Conservation (phyloP, 2,797 vertebrate genomes). For the Lemur catta region DNA sequence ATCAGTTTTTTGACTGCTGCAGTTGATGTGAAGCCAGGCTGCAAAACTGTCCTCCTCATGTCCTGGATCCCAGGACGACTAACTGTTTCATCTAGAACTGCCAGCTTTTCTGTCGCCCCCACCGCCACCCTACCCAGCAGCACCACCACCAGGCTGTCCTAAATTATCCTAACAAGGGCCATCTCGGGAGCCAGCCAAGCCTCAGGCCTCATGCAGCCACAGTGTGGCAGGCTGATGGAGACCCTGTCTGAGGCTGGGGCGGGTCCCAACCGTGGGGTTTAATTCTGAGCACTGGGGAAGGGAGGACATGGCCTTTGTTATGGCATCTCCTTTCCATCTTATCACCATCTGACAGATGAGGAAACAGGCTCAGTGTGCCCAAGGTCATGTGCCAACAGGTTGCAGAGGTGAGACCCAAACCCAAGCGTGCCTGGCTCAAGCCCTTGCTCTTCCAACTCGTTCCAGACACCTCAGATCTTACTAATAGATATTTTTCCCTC, state of each 20-base stretch:
- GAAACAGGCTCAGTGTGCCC: background rate
- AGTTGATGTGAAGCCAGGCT: background rate
- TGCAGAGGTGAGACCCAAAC: background rate
- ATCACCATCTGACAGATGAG: background rate
- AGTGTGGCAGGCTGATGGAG: background rate
- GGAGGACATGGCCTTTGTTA: background rate
- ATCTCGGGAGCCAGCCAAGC: background rate
- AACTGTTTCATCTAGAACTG: constrained; percentile 42
- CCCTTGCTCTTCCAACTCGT: background rate
- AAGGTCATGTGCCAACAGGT: background rate
- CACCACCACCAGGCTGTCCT: background rate
- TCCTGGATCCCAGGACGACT: constrained; percentile 4
- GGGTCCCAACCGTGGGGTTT: background rate
- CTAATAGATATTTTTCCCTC: too few relatives aligned
- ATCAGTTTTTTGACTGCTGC: constrained; percentile 20
- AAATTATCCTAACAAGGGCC: background rate
- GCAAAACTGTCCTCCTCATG: background rate
- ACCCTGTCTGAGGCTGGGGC: background rate
- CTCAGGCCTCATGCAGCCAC: fast-evolving
- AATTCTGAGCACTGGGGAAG: background rate
- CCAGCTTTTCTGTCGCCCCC: background rate
- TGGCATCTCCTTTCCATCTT: background rate
- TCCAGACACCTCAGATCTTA: background rate
- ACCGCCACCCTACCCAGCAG: background rate
- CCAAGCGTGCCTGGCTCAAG: background rate